Evolutionary conservation across 2,797 vertebrate species (phyloP).

Genomic region (Channa striata): DNA sequence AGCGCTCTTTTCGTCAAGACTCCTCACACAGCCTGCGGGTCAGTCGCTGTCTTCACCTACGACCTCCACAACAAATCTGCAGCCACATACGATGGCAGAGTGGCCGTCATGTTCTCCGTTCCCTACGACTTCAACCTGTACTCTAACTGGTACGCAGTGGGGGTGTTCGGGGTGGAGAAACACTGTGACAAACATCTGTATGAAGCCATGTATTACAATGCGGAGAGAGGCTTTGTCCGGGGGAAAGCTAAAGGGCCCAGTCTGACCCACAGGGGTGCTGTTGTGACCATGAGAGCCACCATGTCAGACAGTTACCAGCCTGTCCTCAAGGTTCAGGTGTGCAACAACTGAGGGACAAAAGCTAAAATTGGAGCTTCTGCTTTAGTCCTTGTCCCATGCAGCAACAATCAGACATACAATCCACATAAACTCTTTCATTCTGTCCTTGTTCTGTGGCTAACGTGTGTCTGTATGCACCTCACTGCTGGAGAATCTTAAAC

Average conservation of each 20-base stretch:
- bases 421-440: too few relatives aligned
- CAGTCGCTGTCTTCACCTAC: constrained; percentile 17
- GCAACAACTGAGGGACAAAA: neutral
- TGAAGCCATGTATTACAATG: constrained; percentile 1
- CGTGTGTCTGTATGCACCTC: too few relatives aligned
- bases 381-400: too few relatives aligned
- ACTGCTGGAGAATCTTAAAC: too few relatives aligned
- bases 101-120: constrained; percentile 24
- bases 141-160: constrained; percentile 22
- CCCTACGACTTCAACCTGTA: constrained; percentile 11
- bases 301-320: constrained; percentile 35
- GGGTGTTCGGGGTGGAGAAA: constrained; percentile 1
- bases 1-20: constrained; percentile 7
- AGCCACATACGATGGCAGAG: neutral
- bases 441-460: too few relatives aligned
- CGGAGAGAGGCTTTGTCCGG: neutral
- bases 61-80: constrained; percentile 1
- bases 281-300: constrained; percentile 15
- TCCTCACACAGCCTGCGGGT: neutral
- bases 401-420: too few relatives aligned
- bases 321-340: constrained; percentile 14
- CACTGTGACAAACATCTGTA: constrained; percentile 9
- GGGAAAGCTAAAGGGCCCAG: constrained; percentile 10
- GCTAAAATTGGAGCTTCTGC: too few relatives aligned
- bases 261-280: neutral